These are phyloP conservation scores for Pangasius mekongensis DNA, from an alignment of 2,797 vertebrate species.

Conservation along the genomic window DNA sequence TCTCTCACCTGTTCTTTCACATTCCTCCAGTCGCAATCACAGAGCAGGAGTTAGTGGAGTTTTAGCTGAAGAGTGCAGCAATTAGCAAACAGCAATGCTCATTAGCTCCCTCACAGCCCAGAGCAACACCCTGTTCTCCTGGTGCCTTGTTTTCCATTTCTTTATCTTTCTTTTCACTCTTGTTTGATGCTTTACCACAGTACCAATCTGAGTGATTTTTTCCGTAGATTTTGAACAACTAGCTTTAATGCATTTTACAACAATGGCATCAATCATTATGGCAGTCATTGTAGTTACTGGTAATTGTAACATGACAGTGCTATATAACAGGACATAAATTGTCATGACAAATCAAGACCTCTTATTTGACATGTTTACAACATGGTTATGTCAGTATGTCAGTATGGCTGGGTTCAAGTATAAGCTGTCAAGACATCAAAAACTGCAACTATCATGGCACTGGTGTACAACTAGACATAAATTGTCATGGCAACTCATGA, in stretches of 20 bases:
- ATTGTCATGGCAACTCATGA: not conserved
- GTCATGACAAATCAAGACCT: not conserved
- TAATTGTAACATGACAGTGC: not conserved
- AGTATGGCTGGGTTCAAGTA: not conserved
- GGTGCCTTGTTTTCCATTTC: not conserved
- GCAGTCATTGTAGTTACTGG: not conserved
- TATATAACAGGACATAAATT: not conserved
- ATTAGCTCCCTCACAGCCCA: conserved; percentile 47
- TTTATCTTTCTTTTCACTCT: conserved; percentile 4
- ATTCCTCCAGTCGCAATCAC: conserved; percentile 51
- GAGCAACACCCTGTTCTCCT: conserved; percentile 39
- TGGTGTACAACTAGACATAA: not conserved
- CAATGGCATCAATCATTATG: not conserved
- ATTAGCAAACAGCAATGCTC: conserved; percentile 44
- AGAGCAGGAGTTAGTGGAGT: conserved; percentile 33
- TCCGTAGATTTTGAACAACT: not conserved
- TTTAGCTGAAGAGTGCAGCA: conserved; percentile 39
- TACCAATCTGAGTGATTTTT: not conserved
- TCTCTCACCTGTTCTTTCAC: conserved; percentile 58
- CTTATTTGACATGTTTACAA: not conserved
- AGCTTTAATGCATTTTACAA: not conserved
- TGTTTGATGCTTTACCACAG: not conserved
- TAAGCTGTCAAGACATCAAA: not conserved
- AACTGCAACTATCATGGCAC: not conserved
- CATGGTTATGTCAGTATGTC: not conserved